Base-by-base conservation (phyloP, 1,140 invertebrate species). In the Mactra quadrangularis region DNA sequence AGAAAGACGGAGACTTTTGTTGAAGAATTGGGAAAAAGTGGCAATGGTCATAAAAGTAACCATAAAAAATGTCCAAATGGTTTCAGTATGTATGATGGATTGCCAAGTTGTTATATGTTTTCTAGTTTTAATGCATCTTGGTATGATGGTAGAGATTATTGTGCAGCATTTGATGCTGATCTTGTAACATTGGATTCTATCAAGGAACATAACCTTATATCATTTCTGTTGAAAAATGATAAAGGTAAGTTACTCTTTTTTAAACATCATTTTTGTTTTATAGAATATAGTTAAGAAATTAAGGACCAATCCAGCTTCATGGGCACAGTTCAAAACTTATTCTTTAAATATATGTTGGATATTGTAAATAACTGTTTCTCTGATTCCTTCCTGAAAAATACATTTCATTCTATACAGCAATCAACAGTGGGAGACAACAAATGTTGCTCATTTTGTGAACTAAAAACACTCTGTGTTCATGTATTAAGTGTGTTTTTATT, bases 61-160 rank as follows among this genome's bases (percentile, higher is more conserved):
- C 53, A 59, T 41, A 22, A 27, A 11, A n/a, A 33, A 27, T 91
- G 90, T 83, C 90, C 90, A 9, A 22, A 70, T 22, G 77, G 85
- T 19, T 91, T 90, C 76, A 47, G 77, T 3, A 77, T 60, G 17
- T 52, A 86, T 0, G 82, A 85, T 1, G 85, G 85, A 13, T 87
- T 87, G 85, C 45, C 70, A 0, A 83, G 84, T 1, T 91, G 90
- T 81, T 91, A 91, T 64, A 35, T 87, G 64, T 83, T 91, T 13
- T 89, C 89, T 1, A 86, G 68, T 11, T 90, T 89, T 55, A 89
- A 91, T 74, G 70, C 86, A 3, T 84, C 86, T 11, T 90, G 89
- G 90, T 86, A 87, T 50, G 82, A 89, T 55, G 89, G 89, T 7
- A 72, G 84, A 15, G 87, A 88, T 13, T 88, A 86, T 62, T 91